Evolutionary conservation across 1,140 invertebrate genomes (phyloP), one percentile per base, ranked within the genome.

Genomic region (Lordiphosa clarofinis): DNA sequence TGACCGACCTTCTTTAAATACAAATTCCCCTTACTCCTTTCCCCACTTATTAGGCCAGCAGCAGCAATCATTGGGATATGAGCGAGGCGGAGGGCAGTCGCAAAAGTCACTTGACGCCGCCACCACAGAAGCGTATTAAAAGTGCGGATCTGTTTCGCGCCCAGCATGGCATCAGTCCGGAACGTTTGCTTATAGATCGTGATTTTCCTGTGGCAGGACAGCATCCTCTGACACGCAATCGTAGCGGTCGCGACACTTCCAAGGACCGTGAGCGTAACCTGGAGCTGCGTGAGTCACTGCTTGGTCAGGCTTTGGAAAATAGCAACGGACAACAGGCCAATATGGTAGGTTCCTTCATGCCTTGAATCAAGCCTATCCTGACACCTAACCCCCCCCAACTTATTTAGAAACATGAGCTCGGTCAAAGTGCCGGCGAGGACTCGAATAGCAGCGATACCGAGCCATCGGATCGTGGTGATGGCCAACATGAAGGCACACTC

Each of bases 341-440:
- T 70, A 74, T 63, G 75, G 84, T 87, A 38, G 13, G 70, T 72
- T n/a, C 0, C 2, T 0, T 1, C 15, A 15, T 1, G 15, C 15
- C 15, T 15, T 15, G 1, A 15, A 15, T 15, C 15, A 15, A 15
- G 3, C 12, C 7, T 6, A 1, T 8, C 15, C 28, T 12, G 4
- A 11, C 0, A 13, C 11, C 15, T 10, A 15, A 3, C 15, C 15
- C 15, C 4, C 36, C 3, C 15, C 9, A 0, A 11, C 21, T 3
- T 38, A 10, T 1, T 0, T 15, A 84, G 78, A 84, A 84, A 67
- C 78, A 84, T 33, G 78, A 84, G 49, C 73, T 84, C 9, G 92
- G 93, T 7, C 93, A 94, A 84, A 94, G 93, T 40, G 94, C 94
- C 7, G 94, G 94, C 21, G 95, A 96, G 72, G 95, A 96, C 58